Evolutionary conservation across 2,888 invertebrate genomes (phyloP).

Genomic region (Brachylomia viminalis): DNA sequence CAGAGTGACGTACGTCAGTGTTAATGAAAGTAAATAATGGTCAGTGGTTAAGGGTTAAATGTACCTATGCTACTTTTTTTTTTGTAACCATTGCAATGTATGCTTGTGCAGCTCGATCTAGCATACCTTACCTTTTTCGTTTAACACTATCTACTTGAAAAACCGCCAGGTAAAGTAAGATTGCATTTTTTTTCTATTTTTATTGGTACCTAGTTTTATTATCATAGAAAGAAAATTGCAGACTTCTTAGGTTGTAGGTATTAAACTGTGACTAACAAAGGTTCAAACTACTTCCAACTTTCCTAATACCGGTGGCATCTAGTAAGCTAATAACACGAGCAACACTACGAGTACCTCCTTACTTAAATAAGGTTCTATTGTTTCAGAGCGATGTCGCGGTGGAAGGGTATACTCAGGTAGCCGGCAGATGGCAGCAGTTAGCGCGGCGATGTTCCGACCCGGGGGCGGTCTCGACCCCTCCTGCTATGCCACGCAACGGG

Average conservation of each 20-base stretch:
- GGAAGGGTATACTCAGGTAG: constrained; percentile 91
- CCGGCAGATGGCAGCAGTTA: constrained; percentile 93
- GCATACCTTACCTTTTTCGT: no score
- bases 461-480: constrained; percentile 92
- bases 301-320: constrained; percentile 57
- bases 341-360: background rate
- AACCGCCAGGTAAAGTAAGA: no score
- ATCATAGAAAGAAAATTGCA: no score
- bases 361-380: constrained; percentile 67
- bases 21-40: no score
- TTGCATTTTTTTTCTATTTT: no score
- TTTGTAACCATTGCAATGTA: background rate
- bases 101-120: background rate
- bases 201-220: no score
- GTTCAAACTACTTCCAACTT: background rate
- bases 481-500: constrained; percentile 92
- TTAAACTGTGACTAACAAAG: no score
- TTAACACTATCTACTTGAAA: no score
- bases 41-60: no score
- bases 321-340: constrained; percentile 44
- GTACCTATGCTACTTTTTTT: no score
- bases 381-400: constrained; percentile 90
- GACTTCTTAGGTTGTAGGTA: no score
- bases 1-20: no score
- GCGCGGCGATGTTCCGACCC: constrained; percentile 93